Conservation (phyloP, 2,888 invertebrate species). For the Tridacna gigas region DNA sequence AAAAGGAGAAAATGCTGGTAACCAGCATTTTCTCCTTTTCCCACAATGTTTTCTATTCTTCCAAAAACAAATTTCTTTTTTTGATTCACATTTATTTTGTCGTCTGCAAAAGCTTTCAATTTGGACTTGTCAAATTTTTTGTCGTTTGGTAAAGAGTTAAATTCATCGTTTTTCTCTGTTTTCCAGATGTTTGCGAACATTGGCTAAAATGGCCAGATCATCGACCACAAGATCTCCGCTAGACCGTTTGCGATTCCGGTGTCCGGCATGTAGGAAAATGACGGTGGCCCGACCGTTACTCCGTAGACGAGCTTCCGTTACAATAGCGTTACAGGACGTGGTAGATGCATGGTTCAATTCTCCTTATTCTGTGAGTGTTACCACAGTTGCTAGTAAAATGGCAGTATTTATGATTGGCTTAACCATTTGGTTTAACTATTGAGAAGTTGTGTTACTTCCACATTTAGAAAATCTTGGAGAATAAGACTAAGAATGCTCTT, state of each 20-base stretch:
- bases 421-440: too few species aligned
- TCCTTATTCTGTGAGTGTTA: constrained; percentile 51
- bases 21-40: background rate
- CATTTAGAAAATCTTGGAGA: too few species aligned
- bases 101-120: too few species aligned
- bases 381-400: too few species aligned
- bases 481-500: too few species aligned
- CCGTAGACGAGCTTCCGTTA: constrained; percentile 50
- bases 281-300: constrained; percentile 48
- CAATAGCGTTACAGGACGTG: constrained; percentile 50
- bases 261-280: constrained; percentile 56
- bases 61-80: too few species aligned
- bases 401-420: too few species aligned
- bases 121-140: too few species aligned
- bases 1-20: background rate
- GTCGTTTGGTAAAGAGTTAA: too few species aligned
- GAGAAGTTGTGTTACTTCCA: too few species aligned
- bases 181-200: constrained; percentile 51
- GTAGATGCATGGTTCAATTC: constrained; percentile 57
- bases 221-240: constrained; percentile 44
- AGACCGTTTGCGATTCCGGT: constrained; percentile 56
- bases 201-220: constrained; percentile 47
- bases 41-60: background rate
- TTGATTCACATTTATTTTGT: too few species aligned
- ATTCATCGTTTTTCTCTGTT: too few species aligned